phyloP scores from a whole-genome alignment of 2,797 vertebrate species.

The Anguilla anguilla region DNA sequence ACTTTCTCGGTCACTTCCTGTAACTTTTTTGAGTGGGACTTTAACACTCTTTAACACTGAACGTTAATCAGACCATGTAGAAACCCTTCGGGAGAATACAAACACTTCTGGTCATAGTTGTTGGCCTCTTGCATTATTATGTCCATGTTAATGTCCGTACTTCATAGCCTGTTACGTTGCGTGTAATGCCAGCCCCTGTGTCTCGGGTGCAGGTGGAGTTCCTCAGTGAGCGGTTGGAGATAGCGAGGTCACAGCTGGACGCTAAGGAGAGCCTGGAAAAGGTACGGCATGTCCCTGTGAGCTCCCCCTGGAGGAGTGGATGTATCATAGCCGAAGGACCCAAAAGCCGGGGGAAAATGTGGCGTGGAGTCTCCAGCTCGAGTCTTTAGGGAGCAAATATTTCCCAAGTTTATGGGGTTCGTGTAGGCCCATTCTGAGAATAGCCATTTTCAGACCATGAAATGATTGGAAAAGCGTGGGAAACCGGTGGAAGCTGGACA shows the following conservation, averaged over 20 bases:
- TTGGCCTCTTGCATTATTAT: not conserved
- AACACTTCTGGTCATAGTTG: not conserved
- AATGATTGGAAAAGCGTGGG: not conserved
- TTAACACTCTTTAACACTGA: no score
- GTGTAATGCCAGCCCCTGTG: not conserved
- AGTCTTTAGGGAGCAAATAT: not conserved
- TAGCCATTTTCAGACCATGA: not conserved
- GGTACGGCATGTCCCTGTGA: conserved; percentile 34
- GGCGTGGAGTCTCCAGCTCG: conserved; percentile 22
- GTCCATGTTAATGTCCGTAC: not conserved
- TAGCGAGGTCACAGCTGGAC: conserved; percentile 47
- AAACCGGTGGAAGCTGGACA: not conserved
- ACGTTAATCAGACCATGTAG: no score
- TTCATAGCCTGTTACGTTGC: not conserved
- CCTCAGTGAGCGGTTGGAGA: conserved; percentile 48
- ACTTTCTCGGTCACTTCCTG: no score
- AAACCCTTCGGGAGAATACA: not conserved
- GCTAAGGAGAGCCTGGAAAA: conserved; percentile 48
- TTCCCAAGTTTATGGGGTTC: not conserved
- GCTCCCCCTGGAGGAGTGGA: not conserved
- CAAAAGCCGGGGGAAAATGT: not conserved
- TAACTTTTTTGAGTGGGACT: no score
- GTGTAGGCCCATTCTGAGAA: not conserved
- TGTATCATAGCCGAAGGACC: not conserved
- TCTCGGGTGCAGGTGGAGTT: conserved; percentile 45